Evolutionary conservation across 2,888 invertebrate species (phyloP).

Genomic region (Andricus curvator): DNA sequence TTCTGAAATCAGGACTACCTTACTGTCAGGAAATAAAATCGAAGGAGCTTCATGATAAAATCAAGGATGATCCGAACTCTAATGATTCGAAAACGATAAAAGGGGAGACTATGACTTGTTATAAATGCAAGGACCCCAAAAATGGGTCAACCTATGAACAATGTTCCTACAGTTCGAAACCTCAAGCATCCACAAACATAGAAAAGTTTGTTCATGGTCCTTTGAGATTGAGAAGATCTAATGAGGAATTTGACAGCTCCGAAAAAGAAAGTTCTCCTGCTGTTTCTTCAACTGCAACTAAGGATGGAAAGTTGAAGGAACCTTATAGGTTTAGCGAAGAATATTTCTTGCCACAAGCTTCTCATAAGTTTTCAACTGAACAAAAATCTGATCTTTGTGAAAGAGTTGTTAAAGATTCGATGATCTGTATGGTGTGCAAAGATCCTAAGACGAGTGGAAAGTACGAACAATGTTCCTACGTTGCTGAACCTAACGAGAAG

Average conservation of each 20-base stretch:
- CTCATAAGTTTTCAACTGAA: slow-evolving; percentile 80
- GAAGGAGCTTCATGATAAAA: slow-evolving; percentile 29
- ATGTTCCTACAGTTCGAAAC: slow-evolving; percentile 80
- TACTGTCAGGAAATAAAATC: slow-evolving; percentile 63
- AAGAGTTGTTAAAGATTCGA: slow-evolving; percentile 83
- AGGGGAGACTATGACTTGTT: slow-evolving; percentile 75
- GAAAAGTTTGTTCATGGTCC: not conserved
- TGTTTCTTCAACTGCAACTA: slow-evolving; percentile 73
- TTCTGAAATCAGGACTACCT: slow-evolving; percentile 60
- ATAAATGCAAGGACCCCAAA: slow-evolving; percentile 80
- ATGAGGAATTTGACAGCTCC: slow-evolving; percentile 40
- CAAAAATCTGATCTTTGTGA: slow-evolving; percentile 83
- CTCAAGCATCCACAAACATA: slow-evolving; percentile 29
- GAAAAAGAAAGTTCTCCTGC: slow-evolving; percentile 41
- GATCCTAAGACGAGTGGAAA: slow-evolving; percentile 87
- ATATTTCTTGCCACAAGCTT: slow-evolving; percentile 67
- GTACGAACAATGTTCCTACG: slow-evolving; percentile 91
- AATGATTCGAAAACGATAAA: not conserved
- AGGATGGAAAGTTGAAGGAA: slow-evolving; percentile 72
- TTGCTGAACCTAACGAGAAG: slow-evolving; percentile 86
- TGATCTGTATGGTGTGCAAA: slow-evolving; percentile 87
- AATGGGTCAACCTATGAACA: slow-evolving; percentile 80
- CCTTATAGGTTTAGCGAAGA: slow-evolving; percentile 77
- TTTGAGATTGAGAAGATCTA: slow-evolving; percentile 47
- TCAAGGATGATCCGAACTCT: not conserved